Evolutionary conservation across 2,113 vertebrate species (phyloP), one percentile per base, ranked within the genome.

Genomic region (Rhabdomys dilectus): DNA sequence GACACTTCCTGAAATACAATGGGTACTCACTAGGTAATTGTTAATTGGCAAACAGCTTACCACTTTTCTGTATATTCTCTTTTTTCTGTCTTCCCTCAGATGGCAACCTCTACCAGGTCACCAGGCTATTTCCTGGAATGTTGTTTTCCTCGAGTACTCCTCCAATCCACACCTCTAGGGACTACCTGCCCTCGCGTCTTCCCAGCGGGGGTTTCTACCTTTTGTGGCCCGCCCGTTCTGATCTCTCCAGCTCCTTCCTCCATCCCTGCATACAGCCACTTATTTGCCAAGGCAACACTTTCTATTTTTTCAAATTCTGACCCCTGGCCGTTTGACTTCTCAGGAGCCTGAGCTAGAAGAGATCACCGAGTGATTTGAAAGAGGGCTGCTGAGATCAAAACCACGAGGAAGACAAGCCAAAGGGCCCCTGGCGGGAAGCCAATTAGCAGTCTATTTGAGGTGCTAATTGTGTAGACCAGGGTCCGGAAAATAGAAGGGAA

Each of bases 381-480:
- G 21, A 91, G 84, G 88, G 29, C 80, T 58, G 45, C 82, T 10
- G 75, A n/a, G 91, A 92, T 97, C 94, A 93, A 97, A 97, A 97
- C 11, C n/a, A 88, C 51, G 73, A 94, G 94, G 96, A 88, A 89
- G 92, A 96, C 73, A 95, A 96, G 96, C 91, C 95, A 96, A 96
- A 80, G 64, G 91, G 75, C 12, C 96, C 39, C 31, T 70, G 76
- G 91, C 21, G 26, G 64, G 60, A 93, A 77, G 87, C 39, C 93
- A 97, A 95, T 97, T 96, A 97, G 78, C 88, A 96, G 75, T 92
- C 94, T 95, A 93, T 95, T 93, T 94, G 96, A 97, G 97, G 97
- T 97, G 96, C 96, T 97, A 97, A 98, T 96, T 96, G 94, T 89
- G 56, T 91, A 87, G 95, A 53, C 34, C 1, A 45, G 53, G 72